phyloP scores from a whole-genome alignment of 1,140 invertebrate genomes.

The Drosophila asahinai region DNA sequence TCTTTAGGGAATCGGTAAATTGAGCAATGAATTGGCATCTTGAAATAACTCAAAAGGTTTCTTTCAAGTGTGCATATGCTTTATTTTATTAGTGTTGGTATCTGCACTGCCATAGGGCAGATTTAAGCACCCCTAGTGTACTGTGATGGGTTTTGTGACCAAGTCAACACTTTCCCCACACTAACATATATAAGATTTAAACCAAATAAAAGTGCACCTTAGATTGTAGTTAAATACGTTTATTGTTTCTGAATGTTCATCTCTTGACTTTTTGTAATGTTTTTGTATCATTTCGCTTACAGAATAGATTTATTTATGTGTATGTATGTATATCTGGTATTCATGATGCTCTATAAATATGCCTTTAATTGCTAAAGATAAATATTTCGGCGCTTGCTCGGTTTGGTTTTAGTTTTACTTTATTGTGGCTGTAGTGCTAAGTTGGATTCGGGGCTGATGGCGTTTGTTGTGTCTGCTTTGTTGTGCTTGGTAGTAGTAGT shows the following conservation, averaged over 20 bases:
- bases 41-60: too few relatives aligned
- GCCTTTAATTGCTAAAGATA: slow-evolving; percentile 82
- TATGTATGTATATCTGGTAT: slow-evolving; percentile 70
- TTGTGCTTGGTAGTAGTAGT: slow-evolving; percentile 34
- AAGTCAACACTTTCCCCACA: too few relatives aligned
- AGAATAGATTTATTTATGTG: slow-evolving; percentile 70
- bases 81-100: too few relatives aligned
- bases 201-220: neutral
- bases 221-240: slow-evolving; percentile 75
- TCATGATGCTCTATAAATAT: slow-evolving; percentile 82
- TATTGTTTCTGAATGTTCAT: slow-evolving; percentile 77
- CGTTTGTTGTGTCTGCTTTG: slow-evolving; percentile 26
- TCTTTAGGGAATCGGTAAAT: too few relatives aligned
- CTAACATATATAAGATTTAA: neutral
- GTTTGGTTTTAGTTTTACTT: slow-evolving; percentile 67
- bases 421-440: slow-evolving; percentile 61
- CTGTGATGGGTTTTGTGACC: too few relatives aligned
- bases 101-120: too few relatives aligned
- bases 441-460: slow-evolving; percentile 60
- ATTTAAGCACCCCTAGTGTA: too few relatives aligned
- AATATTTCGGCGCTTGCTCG: slow-evolving; percentile 80
- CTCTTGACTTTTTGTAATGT: slow-evolving; percentile 59
- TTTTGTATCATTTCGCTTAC: slow-evolving; percentile 71
- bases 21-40: too few relatives aligned
- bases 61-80: too few relatives aligned